A percentile compares a stretch with the other conserved stretches of the same genome.
These are phyloP conservation scores for Riparia riparia DNA, from an alignment of 2,113 vertebrate genomes.

Conservation along the genomic window DNA sequence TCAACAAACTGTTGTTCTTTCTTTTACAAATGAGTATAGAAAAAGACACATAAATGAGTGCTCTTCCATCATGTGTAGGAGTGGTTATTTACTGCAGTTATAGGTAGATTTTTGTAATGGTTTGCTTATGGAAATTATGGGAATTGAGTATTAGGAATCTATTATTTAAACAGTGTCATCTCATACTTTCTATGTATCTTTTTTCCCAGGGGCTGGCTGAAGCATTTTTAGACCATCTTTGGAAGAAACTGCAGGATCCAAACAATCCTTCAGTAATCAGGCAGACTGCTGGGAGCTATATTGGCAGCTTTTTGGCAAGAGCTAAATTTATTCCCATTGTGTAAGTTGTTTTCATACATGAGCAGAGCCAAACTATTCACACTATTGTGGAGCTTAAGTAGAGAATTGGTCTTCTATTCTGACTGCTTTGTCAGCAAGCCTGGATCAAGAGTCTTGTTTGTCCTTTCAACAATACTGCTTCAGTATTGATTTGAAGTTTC, in stretches of 20 bases:
- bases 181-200: background rate
- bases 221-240: conserved; percentile 95
- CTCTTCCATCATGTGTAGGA: background rate
- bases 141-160: background rate
- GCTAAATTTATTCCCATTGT: conserved; percentile 90
- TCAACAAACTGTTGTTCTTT: background rate
- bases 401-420: background rate
- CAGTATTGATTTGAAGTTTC: background rate
- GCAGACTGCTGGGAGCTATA: conserved; percentile 89
- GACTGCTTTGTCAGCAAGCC: background rate
- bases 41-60: background rate
- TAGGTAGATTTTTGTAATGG: background rate
- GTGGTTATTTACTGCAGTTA: background rate
- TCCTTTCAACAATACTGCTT: background rate
- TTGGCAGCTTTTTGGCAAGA: conserved; percentile 94
- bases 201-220: conserved; percentile 87
- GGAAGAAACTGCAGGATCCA: conserved; percentile 90
- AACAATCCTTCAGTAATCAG: conserved; percentile 89
- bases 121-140: background rate
- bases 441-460: background rate
- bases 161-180: background rate
- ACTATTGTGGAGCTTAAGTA: background rate
- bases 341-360: conserved; percentile 80
- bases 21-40: background rate
- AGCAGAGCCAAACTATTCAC: background rate